Evolutionary conservation across 2,797 vertebrate species (phyloP), one percentile per base, ranked within the genome.

Genomic region (Lophotriccus pileatus): DNA sequence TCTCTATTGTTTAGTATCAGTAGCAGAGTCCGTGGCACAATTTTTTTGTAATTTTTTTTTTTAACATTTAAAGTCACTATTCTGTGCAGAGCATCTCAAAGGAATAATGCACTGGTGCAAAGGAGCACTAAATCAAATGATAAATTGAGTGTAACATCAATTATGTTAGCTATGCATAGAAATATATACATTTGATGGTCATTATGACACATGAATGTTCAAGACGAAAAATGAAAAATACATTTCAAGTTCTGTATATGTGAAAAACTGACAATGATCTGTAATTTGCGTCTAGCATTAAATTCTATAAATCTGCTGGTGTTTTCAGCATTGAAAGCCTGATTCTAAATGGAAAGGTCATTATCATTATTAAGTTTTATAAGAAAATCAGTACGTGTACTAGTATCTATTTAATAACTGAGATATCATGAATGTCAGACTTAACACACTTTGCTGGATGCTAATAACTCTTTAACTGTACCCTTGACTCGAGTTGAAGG

Each of bases 301-400:
- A 96, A 97, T 97, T 97, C 95, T 97, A 91, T 97, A 97, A 97
- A 95, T 97, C 96, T 97, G 95, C 89, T 79, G 74, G 53, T 98
- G 96, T 97, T 98, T 98, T 97, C 95, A 94, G 52, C 84, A 75
- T 84, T 93, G 87, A 97, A 96, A 97, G 91, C 76, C 89, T 97
- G 95, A 92, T 97, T 97, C 96, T 96, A 98, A 97, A 97, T 95
- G 96, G 96, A 98, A 98, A 98, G 97, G 96, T 98, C 98, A 98
- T 98, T 98, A 98, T 97, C 96, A 92, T 97, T 98, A 97, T 98
- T 97, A 98, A 98, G 95, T 97, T 98, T 98, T 98, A 98, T 98
- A 98, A 98, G 96, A 98, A 98, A 98, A 98, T 97, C 96, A 95
- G 96, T 96, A 97, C 47, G 7, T 97, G 95, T 96, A 96, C 93